These are phyloP conservation scores for Coregonus sp. DNA, from an alignment of 2,797 vertebrate genomes.

Conservation along the genomic window DNA sequence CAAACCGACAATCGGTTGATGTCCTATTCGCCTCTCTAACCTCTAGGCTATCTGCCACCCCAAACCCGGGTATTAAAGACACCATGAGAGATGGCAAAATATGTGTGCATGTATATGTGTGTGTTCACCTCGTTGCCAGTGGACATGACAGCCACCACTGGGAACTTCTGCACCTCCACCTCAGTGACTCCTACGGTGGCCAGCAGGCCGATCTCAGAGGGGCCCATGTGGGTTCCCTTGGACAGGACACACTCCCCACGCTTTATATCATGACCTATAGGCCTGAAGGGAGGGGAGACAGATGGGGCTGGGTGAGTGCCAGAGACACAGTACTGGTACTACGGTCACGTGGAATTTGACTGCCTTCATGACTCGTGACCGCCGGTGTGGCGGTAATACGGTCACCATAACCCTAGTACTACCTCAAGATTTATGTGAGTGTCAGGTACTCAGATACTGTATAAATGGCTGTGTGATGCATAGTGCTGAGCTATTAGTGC, in stretches of 20 bases:
- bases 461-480: no score
- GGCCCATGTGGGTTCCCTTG: slow-evolving; percentile 98
- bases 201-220: slow-evolving; percentile 94
- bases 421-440: slow-evolving; percentile 87
- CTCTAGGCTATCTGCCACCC: background rate
- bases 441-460: no score
- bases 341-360: no score
- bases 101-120: background rate
- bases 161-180: slow-evolving; percentile 98
- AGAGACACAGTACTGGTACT: no score
- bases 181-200: slow-evolving; percentile 97
- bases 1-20: no score
- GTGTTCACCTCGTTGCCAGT: slow-evolving; percentile 92
- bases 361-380: no score
- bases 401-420: no score
- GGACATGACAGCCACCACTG: slow-evolving; percentile 98
- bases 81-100: background rate
- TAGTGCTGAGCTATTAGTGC: no score
- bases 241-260: slow-evolving; percentile 96
- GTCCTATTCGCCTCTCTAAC: no score
- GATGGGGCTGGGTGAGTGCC: no score
- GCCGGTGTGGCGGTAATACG: no score
- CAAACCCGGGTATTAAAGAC: background rate
- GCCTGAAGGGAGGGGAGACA: slow-evolving; percentile 72
- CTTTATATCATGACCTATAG: slow-evolving; percentile 97